Percentiles rank a stretch among this genome's conserved stretches.
Conservation (phyloP, 1,140 invertebrate species). For the Drosophila watanabei region DNA sequence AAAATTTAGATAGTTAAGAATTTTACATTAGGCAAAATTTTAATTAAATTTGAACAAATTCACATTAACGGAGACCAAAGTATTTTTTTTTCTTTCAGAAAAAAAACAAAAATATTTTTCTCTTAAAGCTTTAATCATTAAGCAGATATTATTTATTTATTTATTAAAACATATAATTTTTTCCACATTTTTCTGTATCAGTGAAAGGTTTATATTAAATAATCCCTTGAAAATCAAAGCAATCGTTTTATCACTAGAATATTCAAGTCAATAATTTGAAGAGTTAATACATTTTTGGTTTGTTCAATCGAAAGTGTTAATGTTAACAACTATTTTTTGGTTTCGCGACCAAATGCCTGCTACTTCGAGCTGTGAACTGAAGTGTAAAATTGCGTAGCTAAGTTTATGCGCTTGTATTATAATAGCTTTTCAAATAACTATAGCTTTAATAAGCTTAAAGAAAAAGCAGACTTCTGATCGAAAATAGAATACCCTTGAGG, state of each 20-base stretch:
- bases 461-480: background rate
- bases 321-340: too few species aligned
- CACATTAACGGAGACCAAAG: too few species aligned
- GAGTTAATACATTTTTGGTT: background rate
- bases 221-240: background rate
- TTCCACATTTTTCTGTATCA: background rate
- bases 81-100: too few species aligned
- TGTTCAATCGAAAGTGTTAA: conserved; percentile 1
- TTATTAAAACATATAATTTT: background rate
- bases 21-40: background rate
- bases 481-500: background rate
- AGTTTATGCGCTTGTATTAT: background rate
- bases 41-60: too few species aligned
- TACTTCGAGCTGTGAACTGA: background rate
- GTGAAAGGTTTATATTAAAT: conserved; percentile 12
- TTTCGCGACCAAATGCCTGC: background rate
- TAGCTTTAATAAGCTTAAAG: background rate
- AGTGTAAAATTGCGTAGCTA: background rate
- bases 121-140: too few species aligned
- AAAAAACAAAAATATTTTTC: background rate
- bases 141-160: background rate
- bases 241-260: background rate
- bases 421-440: background rate
- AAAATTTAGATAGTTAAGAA: background rate
- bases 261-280: background rate